Evolutionary conservation across 2,113 vertebrate genomes (phyloP), one percentile per base, ranked within the genome.

Genomic region (Panthera uncia): DNA sequence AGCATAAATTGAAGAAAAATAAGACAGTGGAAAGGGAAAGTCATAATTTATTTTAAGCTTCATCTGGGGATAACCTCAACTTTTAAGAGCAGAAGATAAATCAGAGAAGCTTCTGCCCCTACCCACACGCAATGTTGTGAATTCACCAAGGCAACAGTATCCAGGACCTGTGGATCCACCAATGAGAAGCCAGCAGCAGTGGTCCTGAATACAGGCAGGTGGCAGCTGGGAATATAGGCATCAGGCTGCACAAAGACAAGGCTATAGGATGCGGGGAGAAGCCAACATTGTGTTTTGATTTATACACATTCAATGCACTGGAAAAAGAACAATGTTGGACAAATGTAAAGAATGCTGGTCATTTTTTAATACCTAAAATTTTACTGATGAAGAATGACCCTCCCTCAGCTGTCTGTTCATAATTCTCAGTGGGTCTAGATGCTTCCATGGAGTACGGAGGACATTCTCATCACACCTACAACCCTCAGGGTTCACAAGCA

Each of bases 71-170:
- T 48, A 88, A 41, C 61, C 27, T 71, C 52, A 48, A 61, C 96
- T 98, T 23, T 96, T 69, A 97, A 95, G 76, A 96, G 73, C 94
- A 85, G 71, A 66, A 52, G 96, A n/a, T 84, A 94, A 68, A 88
- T n/a, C 23, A 12, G 50, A 65, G 50, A 89, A 96, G 45, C 33
- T 95, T 94, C 63, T 29, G 48, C 61, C 57, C 86, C 81, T 41
- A 85, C 78, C 87, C 7, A 7, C 66, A 27, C 33, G 36, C 15
- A 31, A 41, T 36, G 86, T 45, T 91, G 86, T 76, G 80, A 96
- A 95, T 91, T 97, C 89, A 96, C 94, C 91, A 91, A 65, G 88
- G 96, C 55, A 97, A 73, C 96, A 11, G 86, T 81, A 90, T 57
- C 94, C 71, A 92, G 36, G 93, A 48, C 69, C 79, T 91, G 83